Conservation (phyloP, 2,888 invertebrate species). For the Leptinotarsa rubiginosa region DNA sequence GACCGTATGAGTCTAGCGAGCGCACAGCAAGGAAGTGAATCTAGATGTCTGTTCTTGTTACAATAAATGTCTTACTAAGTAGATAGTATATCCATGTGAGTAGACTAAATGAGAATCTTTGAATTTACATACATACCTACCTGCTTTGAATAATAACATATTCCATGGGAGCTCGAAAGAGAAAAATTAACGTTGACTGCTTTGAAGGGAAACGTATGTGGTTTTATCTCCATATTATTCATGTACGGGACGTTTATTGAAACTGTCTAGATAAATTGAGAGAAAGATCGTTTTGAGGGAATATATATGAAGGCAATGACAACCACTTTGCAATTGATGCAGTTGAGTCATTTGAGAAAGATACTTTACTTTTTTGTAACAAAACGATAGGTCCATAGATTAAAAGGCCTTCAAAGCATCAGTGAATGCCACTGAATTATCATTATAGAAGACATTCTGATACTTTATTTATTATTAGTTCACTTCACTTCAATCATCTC, state of each 20-base stretch:
- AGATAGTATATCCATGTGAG: slow-evolving; percentile 46
- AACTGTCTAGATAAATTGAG: background rate
- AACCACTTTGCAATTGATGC: too few species aligned
- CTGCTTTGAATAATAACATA: slow-evolving; percentile 47
- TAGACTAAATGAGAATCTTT: slow-evolving; percentile 46
- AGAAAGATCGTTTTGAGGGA: background rate
- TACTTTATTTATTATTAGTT: too few species aligned
- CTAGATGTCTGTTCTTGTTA: slow-evolving; percentile 41
- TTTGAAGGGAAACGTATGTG: background rate
- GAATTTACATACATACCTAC: slow-evolving; percentile 48
- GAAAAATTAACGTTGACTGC: slow-evolving; percentile 4
- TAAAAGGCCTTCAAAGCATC: too few species aligned
- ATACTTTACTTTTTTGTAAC: too few species aligned
- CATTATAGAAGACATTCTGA: too few species aligned
- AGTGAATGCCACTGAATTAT: too few species aligned
- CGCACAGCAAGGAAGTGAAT: slow-evolving; percentile 38
- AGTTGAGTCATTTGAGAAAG: too few species aligned
- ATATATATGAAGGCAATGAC: background rate
- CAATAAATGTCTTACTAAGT: slow-evolving; percentile 47
- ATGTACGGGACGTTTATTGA: background rate
- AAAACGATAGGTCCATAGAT: too few species aligned
- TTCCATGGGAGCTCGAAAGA: slow-evolving; percentile 31
- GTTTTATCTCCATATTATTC: slow-evolving; percentile 11
- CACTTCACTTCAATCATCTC: too few species aligned
- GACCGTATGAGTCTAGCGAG: slow-evolving; percentile 11